Percentiles rank a stretch among this genome's conserved stretches.
phyloP scores from a whole-genome alignment of 2,797 vertebrate species.

The Gallinago nigripennis region DNA sequence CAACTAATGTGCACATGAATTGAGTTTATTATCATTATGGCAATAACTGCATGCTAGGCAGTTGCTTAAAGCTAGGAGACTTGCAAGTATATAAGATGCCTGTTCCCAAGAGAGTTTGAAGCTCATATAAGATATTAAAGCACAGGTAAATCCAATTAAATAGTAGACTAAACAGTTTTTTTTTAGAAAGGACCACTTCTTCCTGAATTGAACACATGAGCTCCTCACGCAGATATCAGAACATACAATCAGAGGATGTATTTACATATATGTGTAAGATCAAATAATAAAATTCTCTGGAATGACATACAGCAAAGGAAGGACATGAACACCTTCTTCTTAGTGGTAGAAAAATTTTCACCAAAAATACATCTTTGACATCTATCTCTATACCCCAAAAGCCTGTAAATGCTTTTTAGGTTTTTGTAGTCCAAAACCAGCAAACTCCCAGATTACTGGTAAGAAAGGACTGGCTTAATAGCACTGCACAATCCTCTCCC shows the following conservation, averaged over 20 bases:
- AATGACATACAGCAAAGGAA: background rate
- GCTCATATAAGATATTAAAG: background rate
- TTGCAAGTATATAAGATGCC: background rate
- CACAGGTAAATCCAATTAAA: background rate
- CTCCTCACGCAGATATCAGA: background rate
- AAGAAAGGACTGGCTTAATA: background rate
- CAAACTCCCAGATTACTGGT: background rate
- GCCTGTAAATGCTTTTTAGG: background rate
- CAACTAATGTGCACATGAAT: background rate
- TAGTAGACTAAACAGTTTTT: background rate
- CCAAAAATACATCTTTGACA: background rate
- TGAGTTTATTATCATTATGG: background rate
- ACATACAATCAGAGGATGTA: background rate
- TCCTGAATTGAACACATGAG: accelerated
- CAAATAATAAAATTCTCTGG: background rate
- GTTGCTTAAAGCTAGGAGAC: background rate
- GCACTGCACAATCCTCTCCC: background rate
- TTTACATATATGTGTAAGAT: background rate
- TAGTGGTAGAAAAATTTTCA: background rate
- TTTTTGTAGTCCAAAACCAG: background rate
- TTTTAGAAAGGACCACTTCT: background rate
- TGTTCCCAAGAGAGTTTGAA: background rate
- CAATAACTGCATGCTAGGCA: background rate
- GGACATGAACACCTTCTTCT: background rate
- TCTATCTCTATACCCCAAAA: background rate